phyloP scores from a whole-genome alignment of 2,888 invertebrate species.

The Oscheius sp. region DNA sequence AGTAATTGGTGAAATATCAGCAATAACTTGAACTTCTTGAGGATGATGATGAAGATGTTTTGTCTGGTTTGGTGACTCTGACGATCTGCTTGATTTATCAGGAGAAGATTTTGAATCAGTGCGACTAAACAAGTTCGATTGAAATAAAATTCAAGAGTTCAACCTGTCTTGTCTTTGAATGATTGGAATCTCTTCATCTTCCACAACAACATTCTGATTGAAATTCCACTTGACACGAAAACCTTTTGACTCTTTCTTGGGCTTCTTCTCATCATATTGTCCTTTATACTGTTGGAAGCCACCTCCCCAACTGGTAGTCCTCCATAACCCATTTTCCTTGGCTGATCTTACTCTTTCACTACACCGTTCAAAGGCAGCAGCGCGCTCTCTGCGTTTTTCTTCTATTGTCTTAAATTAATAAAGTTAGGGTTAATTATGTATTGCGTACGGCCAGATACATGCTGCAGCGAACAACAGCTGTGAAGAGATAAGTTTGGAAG shows the following conservation, averaged over 20 bases:
- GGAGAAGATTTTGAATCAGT: constrained; percentile 7
- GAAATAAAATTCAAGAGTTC: neutral
- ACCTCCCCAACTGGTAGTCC: constrained; percentile 66
- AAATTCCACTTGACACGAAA: constrained; percentile 58
- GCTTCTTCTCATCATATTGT: constrained; percentile 54
- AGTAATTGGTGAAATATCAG: neutral
- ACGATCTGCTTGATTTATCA: constrained; percentile 14
- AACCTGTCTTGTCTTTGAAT: constrained; percentile 10
- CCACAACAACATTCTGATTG: constrained; percentile 27
- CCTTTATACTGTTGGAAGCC: constrained; percentile 65
- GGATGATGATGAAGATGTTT: constrained; percentile 4
- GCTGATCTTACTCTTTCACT: constrained; percentile 63
- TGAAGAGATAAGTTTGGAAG: constrained; percentile 65
- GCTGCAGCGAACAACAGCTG: constrained; percentile 63
- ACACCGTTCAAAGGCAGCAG: constrained; percentile 60
- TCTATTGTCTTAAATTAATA: constrained; percentile 51
- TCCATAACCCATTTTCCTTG: constrained; percentile 67
- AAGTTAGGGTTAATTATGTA: neutral
- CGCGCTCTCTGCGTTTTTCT: constrained; percentile 51
- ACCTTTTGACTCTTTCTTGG: constrained; percentile 51
- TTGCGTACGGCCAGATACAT: constrained; percentile 59
- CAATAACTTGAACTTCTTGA: constrained; percentile 9
- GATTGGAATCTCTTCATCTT: constrained; percentile 27
- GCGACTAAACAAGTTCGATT: neutral
- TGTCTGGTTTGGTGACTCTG: constrained; percentile 11